These are phyloP conservation scores for Emberiza fucata DNA, from an alignment of 2,113 vertebrate species.

Conservation along the genomic window DNA sequence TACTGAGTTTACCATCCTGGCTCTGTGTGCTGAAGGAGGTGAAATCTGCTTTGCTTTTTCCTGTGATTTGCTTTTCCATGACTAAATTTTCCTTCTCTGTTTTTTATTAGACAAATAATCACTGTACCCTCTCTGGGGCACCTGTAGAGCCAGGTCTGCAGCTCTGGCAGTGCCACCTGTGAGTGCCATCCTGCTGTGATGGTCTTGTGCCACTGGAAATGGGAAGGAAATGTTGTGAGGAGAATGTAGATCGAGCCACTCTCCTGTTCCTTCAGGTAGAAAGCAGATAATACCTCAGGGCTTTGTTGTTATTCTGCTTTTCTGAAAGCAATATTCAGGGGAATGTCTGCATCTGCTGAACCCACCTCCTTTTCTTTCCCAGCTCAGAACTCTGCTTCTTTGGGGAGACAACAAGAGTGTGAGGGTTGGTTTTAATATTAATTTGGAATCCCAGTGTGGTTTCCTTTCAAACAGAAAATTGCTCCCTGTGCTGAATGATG, in stretches of 20 bases:
- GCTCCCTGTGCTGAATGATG: background rate
- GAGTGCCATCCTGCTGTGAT: background rate
- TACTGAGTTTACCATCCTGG: fast-evolving
- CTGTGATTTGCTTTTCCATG: background rate
- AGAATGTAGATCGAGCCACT: background rate
- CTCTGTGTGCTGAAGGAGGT: background rate
- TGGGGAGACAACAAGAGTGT: background rate
- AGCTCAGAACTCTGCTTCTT: background rate
- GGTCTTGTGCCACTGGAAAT: background rate
- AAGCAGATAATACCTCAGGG: background rate
- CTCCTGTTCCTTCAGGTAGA: background rate
- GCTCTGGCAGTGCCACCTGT: background rate
- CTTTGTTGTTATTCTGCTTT: background rate
- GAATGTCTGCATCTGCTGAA: background rate
- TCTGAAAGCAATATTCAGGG: background rate
- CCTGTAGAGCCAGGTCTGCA: background rate
- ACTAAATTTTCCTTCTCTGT: background rate
- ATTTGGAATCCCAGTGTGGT: background rate
- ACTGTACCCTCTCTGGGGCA: background rate
- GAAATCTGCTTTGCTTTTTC: background rate
- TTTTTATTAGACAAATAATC: background rate
- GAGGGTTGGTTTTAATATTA: background rate
- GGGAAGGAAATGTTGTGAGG: background rate
- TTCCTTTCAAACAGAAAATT: background rate
- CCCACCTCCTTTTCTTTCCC: background rate